These are phyloP conservation scores for Xenentodon cancila DNA, from an alignment of 2,797 vertebrate genomes.

Conservation along the genomic window DNA sequence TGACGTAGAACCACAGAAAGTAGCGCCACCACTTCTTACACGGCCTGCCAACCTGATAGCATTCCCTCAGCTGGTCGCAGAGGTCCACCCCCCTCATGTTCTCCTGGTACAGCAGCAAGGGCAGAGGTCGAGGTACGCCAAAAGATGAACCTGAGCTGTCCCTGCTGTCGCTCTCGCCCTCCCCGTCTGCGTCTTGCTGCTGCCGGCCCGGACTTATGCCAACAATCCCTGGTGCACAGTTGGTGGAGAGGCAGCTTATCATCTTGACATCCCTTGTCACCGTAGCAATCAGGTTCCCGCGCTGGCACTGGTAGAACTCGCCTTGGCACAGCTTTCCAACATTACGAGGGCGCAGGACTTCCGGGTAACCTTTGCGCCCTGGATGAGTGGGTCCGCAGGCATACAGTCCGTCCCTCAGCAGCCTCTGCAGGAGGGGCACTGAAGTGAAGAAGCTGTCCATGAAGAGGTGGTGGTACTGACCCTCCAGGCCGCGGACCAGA, in stretches of 20 bases:
- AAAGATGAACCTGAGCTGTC: slow-evolving; percentile 62
- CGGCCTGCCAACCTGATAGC: slow-evolving; percentile 86
- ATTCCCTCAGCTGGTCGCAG: slow-evolving; percentile 86
- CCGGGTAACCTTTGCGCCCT: slow-evolving; percentile 81
- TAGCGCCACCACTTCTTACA: slow-evolving; percentile 90
- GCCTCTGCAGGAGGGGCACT: slow-evolving; percentile 81
- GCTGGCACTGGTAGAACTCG: slow-evolving; percentile 87
- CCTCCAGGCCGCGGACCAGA: slow-evolving; percentile 82
- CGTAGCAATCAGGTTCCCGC: slow-evolving; percentile 83
- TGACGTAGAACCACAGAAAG: slow-evolving; percentile 88
- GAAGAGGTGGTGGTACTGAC: slow-evolving; percentile 85
- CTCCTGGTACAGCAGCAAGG: slow-evolving; percentile 85
- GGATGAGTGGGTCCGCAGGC: slow-evolving; percentile 84
- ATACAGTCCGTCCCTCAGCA: slow-evolving; percentile 81
- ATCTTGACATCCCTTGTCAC: slow-evolving; percentile 82
- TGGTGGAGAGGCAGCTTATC: slow-evolving; percentile 84
- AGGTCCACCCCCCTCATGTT: slow-evolving; percentile 87
- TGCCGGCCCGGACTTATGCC: slow-evolving; percentile 82
- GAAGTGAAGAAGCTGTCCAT: slow-evolving; percentile 87
- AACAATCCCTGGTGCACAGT: slow-evolving; percentile 84
- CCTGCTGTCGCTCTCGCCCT: slow-evolving; percentile 71
- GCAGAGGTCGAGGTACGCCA: slow-evolving; percentile 79
- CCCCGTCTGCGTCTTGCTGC: slow-evolving; percentile 68
- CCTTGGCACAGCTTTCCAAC: slow-evolving; percentile 83
- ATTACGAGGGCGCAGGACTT: slow-evolving; percentile 81